Base-by-base conservation (phyloP, 2,888 invertebrate species). In the Ommatoiulus sabulosus region DNA sequence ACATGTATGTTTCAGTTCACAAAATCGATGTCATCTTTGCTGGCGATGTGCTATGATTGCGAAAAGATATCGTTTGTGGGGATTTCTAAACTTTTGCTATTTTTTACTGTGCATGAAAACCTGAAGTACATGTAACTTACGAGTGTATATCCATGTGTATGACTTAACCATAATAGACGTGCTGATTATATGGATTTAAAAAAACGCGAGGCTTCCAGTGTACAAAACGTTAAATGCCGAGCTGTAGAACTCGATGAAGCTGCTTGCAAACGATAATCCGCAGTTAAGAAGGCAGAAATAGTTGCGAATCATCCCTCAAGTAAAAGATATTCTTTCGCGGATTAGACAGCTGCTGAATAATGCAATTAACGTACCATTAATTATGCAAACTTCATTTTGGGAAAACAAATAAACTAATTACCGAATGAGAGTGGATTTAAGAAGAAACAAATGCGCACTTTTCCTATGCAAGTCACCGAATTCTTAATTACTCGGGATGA, bases 281-380 rank as follows among this genome's bases (percentile, higher is more conserved):
- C 24, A 72, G 1, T 72, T 72, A 72, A n/a, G 72, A 7, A 24
- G 72, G 8, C 24, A 57, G 4, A 57, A 72, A 72, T n/a, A n/a
- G n/a, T n/a, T n/a, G n/a, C n/a, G n/a, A 72, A 46, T 46, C 72
- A 72, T 20, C 24, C 72, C 24, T 24, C 7, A 24, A 72, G 3
- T 72, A 24, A n/a, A 24, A 24, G 24, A 24, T 10, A 24, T 72
- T 72, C 24, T 72, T 72, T 24, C 24, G 8, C 72, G 0, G 24
- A 24, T 24, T 24, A 72, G 72, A 72, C 72, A 72, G 72, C 72
- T 72, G 72, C 72, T 72, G 24, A 72, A 24, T 72, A 72, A 72
- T 72, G 72, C 72, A 72, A 72, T 72, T 72, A 24, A 24, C 72
- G 72, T 6, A 0, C 72, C 24, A 24, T 72, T 24, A 72, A 72